Base-by-base conservation (phyloP, 2,113 vertebrate genomes). In the Cynocephalus volans region DNA sequence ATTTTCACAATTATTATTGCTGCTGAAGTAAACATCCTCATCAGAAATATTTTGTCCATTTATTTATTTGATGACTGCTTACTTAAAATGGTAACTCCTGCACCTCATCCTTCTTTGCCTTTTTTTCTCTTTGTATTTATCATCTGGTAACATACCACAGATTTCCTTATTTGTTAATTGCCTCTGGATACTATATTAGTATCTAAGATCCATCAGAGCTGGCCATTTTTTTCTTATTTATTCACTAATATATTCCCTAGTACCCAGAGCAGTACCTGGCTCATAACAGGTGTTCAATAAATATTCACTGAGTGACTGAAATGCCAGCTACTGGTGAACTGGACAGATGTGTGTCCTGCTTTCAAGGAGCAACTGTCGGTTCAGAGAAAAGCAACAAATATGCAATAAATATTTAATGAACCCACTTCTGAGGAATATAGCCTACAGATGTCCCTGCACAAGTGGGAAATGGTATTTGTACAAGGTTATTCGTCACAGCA, bases 401-500 rank as follows among this genome's bases (percentile, higher is more conserved):
- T 8, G 31, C 23, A 45, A 21, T 1, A 18, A 50, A 23, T 56
- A 36, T 36, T 54, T 67, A 41, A 62, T 26, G 33, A 45, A 11
- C 52, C 52, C 12, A 6, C 45, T 62, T 70, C 48, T 26, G 19
- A 41, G 45, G 19, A 15, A 15, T 45, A 8, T 9, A 1, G 23
- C 81, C 65, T 13, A 11, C n/a, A 82, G 0, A 4, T 7, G 24
- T 64, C 48, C n/a, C 28, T 36, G 31, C n/a, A 12, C 33, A 24
- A 31, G 18, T 9, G 45, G 56, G 75, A 31, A 77, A 36, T 72
- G 36, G 2, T 31, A 2, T 50, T 54, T 36, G 58, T 3, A 6
- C 65, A 21, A 23, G 60, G 60, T 3, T 10, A 0, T 6, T 50
- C 45, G 12, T 36, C 1, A 6, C 11, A 13, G 12, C 9, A 3